Conservation (phyloP, 2,113 vertebrate species). For the Mirza zaza region DNA sequence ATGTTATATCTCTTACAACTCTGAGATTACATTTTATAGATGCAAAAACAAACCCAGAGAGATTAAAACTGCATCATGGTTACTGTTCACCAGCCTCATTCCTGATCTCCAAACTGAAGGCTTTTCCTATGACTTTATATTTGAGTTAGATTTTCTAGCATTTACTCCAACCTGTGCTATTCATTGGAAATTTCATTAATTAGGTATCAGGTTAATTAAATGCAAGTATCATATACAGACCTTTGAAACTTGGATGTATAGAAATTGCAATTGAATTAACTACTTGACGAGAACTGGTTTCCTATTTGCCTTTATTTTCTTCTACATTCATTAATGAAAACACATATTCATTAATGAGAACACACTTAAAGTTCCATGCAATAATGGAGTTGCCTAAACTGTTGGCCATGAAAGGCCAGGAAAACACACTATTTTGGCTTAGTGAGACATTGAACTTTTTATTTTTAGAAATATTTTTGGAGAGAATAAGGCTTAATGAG, state of each 20-base stretch:
- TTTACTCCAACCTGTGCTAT: not conserved
- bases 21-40: not conserved
- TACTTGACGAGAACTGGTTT: conserved; percentile 19
- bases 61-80: not conserved
- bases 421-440: not conserved
- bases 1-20: not conserved
- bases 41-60: not conserved
- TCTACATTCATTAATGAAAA: conserved; percentile 34
- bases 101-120: not conserved
- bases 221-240: not conserved
- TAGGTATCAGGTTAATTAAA: conserved; percentile 30
- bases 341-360: conserved; percentile 38
- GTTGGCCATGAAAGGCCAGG: not conserved
- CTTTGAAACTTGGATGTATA: conserved; percentile 18
- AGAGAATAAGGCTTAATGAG: not conserved
- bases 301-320: conserved; percentile 33
- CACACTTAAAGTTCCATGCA: not conserved
- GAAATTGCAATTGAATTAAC: conserved; percentile 32
- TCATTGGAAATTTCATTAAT: conserved; percentile 39
- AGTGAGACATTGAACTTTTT: not conserved
- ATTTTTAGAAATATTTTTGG: conserved; percentile 32
- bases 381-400: conserved; percentile 21
- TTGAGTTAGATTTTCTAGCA: conserved; percentile 30
- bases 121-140: not conserved
- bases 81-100: not conserved